Base-by-base conservation (phyloP, 2,888 invertebrate species). In the Falcaria lacertinaria region DNA sequence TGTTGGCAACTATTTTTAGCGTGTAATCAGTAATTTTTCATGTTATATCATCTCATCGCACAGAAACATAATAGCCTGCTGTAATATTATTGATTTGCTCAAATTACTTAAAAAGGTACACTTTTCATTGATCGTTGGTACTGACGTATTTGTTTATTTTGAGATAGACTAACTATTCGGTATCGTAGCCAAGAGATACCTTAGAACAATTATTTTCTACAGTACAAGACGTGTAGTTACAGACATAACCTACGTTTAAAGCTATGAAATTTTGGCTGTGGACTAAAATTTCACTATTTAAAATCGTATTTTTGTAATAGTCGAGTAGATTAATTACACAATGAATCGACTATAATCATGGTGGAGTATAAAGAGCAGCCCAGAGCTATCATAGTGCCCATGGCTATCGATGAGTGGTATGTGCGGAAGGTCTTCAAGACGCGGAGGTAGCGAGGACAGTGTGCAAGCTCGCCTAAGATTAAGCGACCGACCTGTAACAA, bases 361-460 rank as follows among this genome's bases (percentile, higher is more conserved):
- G 80, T 84, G 39, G 87, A 86, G 68, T 89, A 89, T 51, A 88
- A 48, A 1, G 87, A 88, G 54, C 89, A 89, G 48, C 88, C 88
- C 1, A 88, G 74, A 1, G 80, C 69, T 51, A 89, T 85, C 80
- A 97, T 91, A 67, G 96, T 96, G 44, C 95, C 95, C 76, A 95
- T 92, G 11, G 96, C 96, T 59, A 96, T 94, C 47, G 89, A 90
- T 72, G 94, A 93, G 82, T 97, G 97, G 41, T 94, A 91, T 34
- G 91, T 91, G 40, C 96, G 91, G 84, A 97, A 97, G 22, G 91
- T 88, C 54, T 90, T 91, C 66, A 96, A 92, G 13, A 96, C 91
- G 63, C 92, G 92, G 57, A 94, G 87, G 82, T 96, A 97, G 70
- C 94, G 94, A 0, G 95, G 95, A 69, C 96, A 96, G 67, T 94